phyloP scores from a whole-genome alignment of 2,888 invertebrate species.

The Anoplius nigerrimus region DNA sequence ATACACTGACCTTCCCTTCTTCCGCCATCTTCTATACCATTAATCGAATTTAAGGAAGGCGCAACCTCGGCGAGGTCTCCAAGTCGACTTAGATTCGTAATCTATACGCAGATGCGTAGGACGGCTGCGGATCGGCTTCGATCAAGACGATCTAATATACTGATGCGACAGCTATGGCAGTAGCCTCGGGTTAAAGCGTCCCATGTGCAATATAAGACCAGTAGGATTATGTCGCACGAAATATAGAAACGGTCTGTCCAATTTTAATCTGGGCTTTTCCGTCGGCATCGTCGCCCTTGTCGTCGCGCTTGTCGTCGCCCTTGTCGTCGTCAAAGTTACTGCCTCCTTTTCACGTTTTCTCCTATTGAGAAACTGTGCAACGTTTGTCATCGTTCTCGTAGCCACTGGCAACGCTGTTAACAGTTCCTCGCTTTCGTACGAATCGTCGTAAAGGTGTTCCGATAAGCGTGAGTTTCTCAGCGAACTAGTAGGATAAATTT shows the following conservation, averaged over 20 bases:
- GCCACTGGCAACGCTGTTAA: neutral
- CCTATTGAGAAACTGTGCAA: neutral
- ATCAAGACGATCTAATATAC: neutral
- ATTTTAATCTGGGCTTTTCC: constrained; percentile 81
- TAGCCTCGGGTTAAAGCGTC: constrained; percentile 86
- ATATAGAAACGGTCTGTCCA: constrained; percentile 92
- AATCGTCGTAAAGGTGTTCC: constrained; percentile 27
- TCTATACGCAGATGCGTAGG: too few species aligned
- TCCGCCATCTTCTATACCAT: too few species aligned
- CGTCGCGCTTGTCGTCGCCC: neutral
- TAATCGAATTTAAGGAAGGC: too few species aligned
- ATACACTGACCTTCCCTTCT: too few species aligned
- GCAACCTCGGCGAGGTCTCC: too few species aligned
- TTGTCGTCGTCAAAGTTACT: neutral
- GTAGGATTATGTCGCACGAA: constrained; percentile 93
- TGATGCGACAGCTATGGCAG: constrained; percentile 27
- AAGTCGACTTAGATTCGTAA: too few species aligned
- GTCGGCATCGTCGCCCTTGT: constrained; percentile 16
- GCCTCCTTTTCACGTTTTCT: neutral
- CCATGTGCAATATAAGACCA: constrained; percentile 92
- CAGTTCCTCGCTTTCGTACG: neutral
- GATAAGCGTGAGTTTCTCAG: constrained; percentile 62
- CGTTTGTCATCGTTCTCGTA: neutral
- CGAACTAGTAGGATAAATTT: constrained; percentile 86
- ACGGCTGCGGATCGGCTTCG: too few species aligned